Evolutionary conservation across 2,797 vertebrate species (phyloP).

Genomic region (Coendou prehensilis): DNA sequence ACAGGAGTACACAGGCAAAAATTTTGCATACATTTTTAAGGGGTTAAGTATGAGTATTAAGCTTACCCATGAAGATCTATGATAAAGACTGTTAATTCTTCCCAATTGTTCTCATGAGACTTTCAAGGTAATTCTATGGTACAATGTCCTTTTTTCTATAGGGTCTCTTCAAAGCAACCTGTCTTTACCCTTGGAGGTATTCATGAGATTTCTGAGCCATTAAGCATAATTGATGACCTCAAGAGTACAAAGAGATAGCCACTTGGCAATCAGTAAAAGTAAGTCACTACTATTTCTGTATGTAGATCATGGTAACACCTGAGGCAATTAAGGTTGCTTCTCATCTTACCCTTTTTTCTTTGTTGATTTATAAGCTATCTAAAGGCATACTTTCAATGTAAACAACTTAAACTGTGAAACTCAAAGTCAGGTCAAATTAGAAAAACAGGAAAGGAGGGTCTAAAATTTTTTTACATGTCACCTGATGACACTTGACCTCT

Average conservation of each 20-base stretch:
- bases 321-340: background rate
- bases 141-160: too few species aligned
- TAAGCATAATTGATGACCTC: background rate
- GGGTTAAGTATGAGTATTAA: background rate
- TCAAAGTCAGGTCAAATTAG: background rate
- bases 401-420: background rate
- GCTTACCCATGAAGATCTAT: background rate
- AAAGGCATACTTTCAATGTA: background rate
- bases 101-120: background rate
- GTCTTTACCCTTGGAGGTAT: background rate
- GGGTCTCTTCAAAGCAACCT: background rate
- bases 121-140: background rate
- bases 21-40: background rate
- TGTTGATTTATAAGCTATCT: background rate
- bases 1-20: background rate
- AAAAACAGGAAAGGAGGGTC: background rate
- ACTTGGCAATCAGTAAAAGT: background rate
- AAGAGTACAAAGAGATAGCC: background rate
- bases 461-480: background rate
- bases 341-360: background rate
- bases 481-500: background rate
- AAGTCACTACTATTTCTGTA: background rate
- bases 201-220: background rate
- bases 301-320: background rate
- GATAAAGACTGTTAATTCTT: background rate